phyloP scores from a whole-genome alignment of 2,113 vertebrate species.

The Marmota flaviventris region DNA sequence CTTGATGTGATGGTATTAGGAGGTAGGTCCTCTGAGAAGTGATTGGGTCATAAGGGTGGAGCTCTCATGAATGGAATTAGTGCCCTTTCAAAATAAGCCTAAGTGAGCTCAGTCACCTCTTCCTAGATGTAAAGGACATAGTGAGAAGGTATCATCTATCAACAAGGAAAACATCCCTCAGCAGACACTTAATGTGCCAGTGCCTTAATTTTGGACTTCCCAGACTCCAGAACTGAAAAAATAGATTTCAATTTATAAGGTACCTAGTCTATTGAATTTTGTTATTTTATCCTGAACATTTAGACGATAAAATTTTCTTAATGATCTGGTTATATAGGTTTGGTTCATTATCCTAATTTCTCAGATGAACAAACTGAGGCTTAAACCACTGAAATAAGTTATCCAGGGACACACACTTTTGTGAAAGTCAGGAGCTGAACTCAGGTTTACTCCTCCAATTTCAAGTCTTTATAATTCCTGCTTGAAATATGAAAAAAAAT shows the following conservation, averaged over 20 bases:
- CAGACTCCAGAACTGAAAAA: not conserved
- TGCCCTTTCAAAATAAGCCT: not conserved
- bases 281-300: not conserved
- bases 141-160: not conserved
- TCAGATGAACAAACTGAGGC: conserved; percentile 34
- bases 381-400: not conserved
- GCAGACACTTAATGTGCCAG: not conserved
- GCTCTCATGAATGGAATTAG: not conserved
- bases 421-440: not conserved
- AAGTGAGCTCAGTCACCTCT: not conserved
- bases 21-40: not conserved
- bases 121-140: not conserved
- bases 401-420: not conserved
- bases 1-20: not conserved
- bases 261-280: not conserved
- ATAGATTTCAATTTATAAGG: not conserved
- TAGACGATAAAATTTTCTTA: not conserved
- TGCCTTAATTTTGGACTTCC: not conserved
- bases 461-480: not conserved
- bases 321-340: not conserved
- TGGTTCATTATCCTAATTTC: not conserved
- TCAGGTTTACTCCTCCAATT: not conserved
- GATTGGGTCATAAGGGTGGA: not conserved
- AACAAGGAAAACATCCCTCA: not conserved
- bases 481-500: not conserved